A percentile compares a stretch with the other conserved stretches of the same genome.
Conservation (phyloP, 2,797 vertebrate genomes). For the Florisuga fusca region DNA sequence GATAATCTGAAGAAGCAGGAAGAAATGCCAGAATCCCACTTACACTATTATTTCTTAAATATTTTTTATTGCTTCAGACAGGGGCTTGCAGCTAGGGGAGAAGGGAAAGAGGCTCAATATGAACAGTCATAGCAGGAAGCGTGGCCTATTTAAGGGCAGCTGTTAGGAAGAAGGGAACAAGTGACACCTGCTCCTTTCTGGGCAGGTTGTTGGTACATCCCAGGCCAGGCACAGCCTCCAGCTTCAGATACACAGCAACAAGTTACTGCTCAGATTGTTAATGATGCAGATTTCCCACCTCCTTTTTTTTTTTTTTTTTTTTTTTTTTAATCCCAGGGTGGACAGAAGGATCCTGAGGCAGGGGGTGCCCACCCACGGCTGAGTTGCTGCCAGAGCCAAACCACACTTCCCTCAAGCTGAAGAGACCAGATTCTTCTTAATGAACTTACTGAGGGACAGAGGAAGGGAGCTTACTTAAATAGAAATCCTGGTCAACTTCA, state of each 20-base stretch:
- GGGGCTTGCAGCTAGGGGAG: not conserved
- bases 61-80: not conserved
- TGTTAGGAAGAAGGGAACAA: rapidly evolving
- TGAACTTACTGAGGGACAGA: not conserved
- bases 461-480: not conserved
- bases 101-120: rapidly evolving
- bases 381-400: rapidly evolving
- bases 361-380: not conserved
- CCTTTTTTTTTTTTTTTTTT: rapidly evolving
- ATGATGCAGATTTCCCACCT: too few species aligned
- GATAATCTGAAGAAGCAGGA: not conserved
- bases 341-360: not conserved
- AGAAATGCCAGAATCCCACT: not conserved
- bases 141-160: not conserved
- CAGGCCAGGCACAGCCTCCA: not conserved
- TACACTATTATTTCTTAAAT: not conserved
- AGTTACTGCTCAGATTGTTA: too few species aligned
- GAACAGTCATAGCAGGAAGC: rapidly evolving
- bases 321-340: too few species aligned
- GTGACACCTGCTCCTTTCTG: rapidly evolving
- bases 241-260: not conserved
- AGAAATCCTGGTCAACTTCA: not conserved
- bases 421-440: rapidly evolving
- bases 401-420: not conserved
- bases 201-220: rapidly evolving